Base-by-base conservation (phyloP, 2,888 invertebrate genomes). In the Volucella inanis region DNA sequence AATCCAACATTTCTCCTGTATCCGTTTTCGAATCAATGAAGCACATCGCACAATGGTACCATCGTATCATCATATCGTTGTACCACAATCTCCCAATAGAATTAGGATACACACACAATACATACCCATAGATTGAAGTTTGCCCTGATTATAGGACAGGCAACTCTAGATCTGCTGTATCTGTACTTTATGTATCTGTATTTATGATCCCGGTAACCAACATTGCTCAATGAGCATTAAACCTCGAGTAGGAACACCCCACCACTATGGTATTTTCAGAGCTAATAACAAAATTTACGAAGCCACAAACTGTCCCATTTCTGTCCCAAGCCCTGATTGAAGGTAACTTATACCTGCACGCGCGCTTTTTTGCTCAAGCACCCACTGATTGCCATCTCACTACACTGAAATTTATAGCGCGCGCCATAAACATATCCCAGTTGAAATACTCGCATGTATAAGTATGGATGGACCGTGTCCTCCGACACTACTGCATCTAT, bases 261-360 rank as follows among this genome's bases (percentile, higher is more conserved):
- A 61, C 49, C 72, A 55, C 54, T n/a, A 10, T 49, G 45, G 64
- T 49, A 55, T 55, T 50, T 55, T 18, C n/a, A 38, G 57, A 31
- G 61, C 68, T 67, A 72, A 78, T 72, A 78, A 83, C 77, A 65
- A 82, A 81, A 78, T 77, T 74, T 74, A 70, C 61, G 49, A 62
- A 82, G 70, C 82, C 68, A 15, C 86, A 74, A 75, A 82, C 72
- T 86, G 86, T 86, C 86, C 86, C 72, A 86, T 86, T 86, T 82
- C 62, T 72, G 71, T 85, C 71, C 65, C 61, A 15, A 62, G 45
- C 57, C 11, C 38, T 52, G 64, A 64, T 59, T 64, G 64, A 64
- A 45, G 41, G 61, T 22, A 43, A 41, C 64, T 47, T 67, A 61
- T 52, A 67, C 71, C 76, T 68, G 80, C 68, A 80, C 71, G 65